A percentile compares a stretch with the other conserved stretches of the same genome.
phyloP scores from a whole-genome alignment of 1,140 invertebrate genomes.

The Nixonia krombeini region DNA sequence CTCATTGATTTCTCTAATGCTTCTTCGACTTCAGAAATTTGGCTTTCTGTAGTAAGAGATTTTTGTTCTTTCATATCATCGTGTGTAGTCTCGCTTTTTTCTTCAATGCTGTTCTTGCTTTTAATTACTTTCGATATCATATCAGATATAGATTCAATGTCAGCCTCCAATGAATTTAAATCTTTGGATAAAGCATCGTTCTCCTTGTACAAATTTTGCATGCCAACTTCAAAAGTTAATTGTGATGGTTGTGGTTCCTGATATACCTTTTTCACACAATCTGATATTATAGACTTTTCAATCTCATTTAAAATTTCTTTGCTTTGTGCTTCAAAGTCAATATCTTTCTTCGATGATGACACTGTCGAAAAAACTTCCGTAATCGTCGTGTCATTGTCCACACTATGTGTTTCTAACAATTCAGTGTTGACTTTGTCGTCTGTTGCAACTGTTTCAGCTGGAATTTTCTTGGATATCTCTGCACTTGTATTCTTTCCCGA shows the following conservation, averaged over 20 bases:
- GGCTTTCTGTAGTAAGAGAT: conserved; percentile 17
- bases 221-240: conserved; percentile 50
- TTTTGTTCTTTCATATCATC: conserved; percentile 20
- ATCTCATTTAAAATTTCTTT: conserved; percentile 63
- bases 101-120: conserved; percentile 33
- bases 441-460: conserved; percentile 44
- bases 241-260: conserved; percentile 45
- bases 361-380: neutral
- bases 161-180: conserved; percentile 48
- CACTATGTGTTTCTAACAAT: no score
- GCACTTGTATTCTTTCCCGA: conserved; percentile 22
- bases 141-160: conserved; percentile 57
- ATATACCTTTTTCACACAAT: conserved; percentile 46
- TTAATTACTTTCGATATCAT: conserved; percentile 53
- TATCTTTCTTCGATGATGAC: conserved; percentile 37
- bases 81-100: conserved; percentile 4
- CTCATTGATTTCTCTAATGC: conserved; percentile 13
- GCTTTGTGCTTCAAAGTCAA: conserved; percentile 61
- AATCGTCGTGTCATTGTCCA: neutral
- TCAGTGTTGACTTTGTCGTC: no score
- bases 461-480: conserved; percentile 18
- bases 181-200: conserved; percentile 52
- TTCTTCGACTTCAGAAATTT: conserved; percentile 10
- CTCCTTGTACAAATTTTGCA: conserved; percentile 49
- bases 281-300: conserved; percentile 63